A percentile compares a stretch with the other conserved stretches of the same genome.
phyloP scores from a whole-genome alignment of 1,140 invertebrate genomes.

The Saxidomus purpurata region DNA sequence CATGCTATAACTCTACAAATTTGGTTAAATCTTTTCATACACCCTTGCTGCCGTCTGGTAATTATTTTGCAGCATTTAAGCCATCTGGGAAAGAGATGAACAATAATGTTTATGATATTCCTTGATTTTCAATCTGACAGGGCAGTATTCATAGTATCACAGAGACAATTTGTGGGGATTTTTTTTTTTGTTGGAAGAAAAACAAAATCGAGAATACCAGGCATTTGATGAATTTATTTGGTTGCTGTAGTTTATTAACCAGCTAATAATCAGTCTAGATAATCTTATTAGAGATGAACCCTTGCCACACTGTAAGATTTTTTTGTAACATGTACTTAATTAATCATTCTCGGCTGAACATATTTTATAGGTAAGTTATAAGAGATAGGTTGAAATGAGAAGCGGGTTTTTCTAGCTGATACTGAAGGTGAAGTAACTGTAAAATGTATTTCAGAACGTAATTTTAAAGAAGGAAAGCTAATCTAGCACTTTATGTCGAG shows the following conservation, averaged over 20 bases:
- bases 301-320: not conserved
- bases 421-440: too few species aligned
- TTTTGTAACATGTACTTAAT: conserved; percentile 11
- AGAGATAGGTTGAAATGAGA: not conserved
- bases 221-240: conserved; percentile 20
- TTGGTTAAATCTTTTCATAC: too few species aligned
- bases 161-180: not conserved
- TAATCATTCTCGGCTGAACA: not conserved
- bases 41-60: too few species aligned
- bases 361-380: not conserved
- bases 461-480: too few species aligned
- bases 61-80: not conserved
- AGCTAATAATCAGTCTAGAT: not conserved
- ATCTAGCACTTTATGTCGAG: too few species aligned
- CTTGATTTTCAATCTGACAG: not conserved
- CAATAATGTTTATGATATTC: not conserved
- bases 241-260: not conserved
- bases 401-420: not conserved
- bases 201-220: not conserved
- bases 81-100: not conserved
- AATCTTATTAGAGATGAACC: not conserved
- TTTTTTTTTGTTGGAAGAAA: not conserved
- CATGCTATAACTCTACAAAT: too few species aligned
- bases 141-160: not conserved
- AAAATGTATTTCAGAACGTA: too few species aligned